Percentiles rank a stretch among this genome's conserved stretches.
Evolutionary conservation across 2,113 vertebrate species (phyloP).

Genomic region (Neopipo cinnamomea): DNA sequence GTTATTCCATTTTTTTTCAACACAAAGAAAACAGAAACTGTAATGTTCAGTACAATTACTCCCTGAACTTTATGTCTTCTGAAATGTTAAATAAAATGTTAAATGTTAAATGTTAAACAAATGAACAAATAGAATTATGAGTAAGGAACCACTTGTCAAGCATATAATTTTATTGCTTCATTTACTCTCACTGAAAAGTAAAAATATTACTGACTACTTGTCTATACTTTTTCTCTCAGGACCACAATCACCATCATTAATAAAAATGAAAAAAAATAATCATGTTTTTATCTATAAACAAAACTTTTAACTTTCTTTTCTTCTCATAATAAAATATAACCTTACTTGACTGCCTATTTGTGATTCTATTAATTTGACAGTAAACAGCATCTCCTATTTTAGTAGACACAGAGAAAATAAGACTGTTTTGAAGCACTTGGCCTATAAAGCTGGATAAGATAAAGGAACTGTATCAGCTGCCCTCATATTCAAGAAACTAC

Average conservation of each 20-base stretch:
- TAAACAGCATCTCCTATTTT: background rate
- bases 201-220: background rate
- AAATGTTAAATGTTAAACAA: too few relatives aligned
- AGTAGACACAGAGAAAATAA: background rate
- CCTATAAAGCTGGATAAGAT: background rate
- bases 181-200: background rate
- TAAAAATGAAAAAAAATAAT: background rate
- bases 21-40: accelerated
- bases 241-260: background rate
- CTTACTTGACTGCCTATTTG: background rate
- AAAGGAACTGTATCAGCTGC: background rate
- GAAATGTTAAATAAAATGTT: background rate
- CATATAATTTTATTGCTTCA: background rate
- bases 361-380: background rate
- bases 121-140: background rate
- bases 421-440: background rate
- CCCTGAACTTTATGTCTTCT: background rate
- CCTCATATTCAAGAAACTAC: background rate
- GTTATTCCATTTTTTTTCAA: accelerated
- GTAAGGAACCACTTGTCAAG: background rate
- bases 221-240: background rate
- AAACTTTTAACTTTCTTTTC: background rate
- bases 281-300: background rate
- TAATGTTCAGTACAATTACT: background rate
- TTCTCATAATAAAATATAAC: background rate